Percentiles rank a stretch among this genome's conserved stretches.
phyloP scores from a whole-genome alignment of 2,113 vertebrate species.

The Panthera tigris region DNA sequence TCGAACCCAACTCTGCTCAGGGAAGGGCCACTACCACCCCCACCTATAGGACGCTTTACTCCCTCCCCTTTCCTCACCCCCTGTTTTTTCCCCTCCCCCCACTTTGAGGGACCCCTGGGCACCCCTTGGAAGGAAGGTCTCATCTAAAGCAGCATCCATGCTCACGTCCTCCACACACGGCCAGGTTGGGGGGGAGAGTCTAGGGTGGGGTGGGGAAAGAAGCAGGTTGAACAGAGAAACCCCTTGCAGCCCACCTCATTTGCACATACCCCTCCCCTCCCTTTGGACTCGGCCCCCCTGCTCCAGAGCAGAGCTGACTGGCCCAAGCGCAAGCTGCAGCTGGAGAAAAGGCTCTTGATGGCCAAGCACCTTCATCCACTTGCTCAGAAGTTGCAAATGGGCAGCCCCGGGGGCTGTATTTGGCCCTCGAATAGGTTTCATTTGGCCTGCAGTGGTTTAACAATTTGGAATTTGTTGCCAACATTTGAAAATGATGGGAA shows the following conservation, averaged over 20 bases:
- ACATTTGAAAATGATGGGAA: background rate
- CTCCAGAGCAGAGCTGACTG: background rate
- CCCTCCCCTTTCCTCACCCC: background rate
- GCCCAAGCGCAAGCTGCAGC: background rate
- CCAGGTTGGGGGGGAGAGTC: conserved; percentile 10
- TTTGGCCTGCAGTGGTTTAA: background rate
- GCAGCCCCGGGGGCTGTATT: background rate
- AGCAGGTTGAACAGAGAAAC: conserved; percentile 57
- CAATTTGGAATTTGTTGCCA: background rate
- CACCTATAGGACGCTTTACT: background rate
- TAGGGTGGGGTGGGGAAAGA: background rate
- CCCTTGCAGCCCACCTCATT: background rate
- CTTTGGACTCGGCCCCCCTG: background rate
- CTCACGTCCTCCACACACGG: conserved; percentile 34
- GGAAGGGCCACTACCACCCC: background rate
- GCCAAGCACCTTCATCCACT: background rate
- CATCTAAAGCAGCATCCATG: conserved; percentile 19
- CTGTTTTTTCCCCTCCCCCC: background rate
- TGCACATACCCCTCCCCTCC: background rate
- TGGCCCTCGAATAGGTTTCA: background rate
- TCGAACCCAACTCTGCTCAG: background rate
- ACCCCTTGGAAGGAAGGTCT: conserved; percentile 56
- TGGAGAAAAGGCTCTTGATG: background rate
- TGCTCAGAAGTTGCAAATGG: background rate
- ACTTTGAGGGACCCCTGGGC: background rate